phyloP scores from a whole-genome alignment of 1,140 invertebrate species.

The Anoplophora glabripennis region DNA sequence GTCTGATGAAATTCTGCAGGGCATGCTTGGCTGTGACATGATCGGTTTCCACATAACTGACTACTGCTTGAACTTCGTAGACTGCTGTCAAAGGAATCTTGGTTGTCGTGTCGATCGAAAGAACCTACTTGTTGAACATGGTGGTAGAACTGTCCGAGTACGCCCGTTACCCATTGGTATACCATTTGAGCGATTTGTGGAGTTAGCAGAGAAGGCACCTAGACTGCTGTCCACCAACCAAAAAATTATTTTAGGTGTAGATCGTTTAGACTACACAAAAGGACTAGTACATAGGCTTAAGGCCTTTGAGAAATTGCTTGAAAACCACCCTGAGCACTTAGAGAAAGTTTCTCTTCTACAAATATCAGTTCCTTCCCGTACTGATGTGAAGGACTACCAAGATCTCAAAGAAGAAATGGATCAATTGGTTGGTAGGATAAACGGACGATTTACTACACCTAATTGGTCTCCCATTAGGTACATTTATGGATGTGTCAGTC shows the following conservation, averaged over 20 bases:
- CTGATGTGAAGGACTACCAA: conserved; percentile 87
- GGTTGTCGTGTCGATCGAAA: conserved; percentile 86
- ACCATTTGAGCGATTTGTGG: conserved; percentile 81
- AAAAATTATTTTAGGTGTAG: conserved; percentile 82
- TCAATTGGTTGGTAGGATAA: conserved; percentile 82
- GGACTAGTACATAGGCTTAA: conserved; percentile 80
- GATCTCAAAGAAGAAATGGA: conserved; percentile 90
- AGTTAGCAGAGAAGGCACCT: conserved; percentile 74
- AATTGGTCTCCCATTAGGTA: conserved; percentile 86
- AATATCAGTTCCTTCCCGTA: conserved; percentile 85
- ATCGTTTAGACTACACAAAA: conserved; percentile 89
- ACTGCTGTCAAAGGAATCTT: conserved; percentile 83
- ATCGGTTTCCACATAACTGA: conserved; percentile 90
- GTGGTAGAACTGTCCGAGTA: conserved; percentile 77
- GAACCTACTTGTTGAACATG: conserved; percentile 82
- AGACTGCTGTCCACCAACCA: conserved; percentile 67
- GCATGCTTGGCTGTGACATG: conserved; percentile 85
- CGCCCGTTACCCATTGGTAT: conserved; percentile 83
- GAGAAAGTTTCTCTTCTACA: conserved; percentile 80
- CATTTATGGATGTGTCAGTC: conserved; percentile 84
- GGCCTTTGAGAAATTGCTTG: conserved; percentile 79
- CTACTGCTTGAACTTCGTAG: conserved; percentile 88
- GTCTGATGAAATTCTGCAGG: conserved; percentile 89
- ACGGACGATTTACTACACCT: conserved; percentile 81
- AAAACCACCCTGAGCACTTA: conserved; percentile 82